Evolutionary conservation across 2,113 vertebrate species (phyloP).

Genomic region (Dissostichus mawsoni): DNA sequence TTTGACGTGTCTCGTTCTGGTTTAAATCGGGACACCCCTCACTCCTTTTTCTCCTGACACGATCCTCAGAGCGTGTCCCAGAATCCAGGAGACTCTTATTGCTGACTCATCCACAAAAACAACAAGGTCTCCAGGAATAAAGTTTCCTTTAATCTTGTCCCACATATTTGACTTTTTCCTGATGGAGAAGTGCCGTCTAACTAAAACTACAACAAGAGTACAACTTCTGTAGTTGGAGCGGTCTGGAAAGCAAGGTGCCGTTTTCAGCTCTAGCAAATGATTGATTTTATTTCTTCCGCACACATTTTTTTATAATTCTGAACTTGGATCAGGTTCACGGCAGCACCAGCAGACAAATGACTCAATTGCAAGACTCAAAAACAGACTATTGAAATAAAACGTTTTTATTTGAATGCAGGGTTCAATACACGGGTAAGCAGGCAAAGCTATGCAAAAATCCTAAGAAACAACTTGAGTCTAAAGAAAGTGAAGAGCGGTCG

Average conservation of each 20-base stretch:
- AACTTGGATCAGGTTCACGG: background rate
- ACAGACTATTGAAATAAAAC: too few relatives aligned
- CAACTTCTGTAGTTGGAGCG: background rate
- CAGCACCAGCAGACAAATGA: too few relatives aligned
- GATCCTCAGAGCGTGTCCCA: slow-evolving; percentile 43
- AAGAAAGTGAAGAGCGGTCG: too few relatives aligned
- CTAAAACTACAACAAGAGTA: background rate
- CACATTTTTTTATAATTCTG: background rate
- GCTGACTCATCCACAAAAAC: slow-evolving; percentile 58
- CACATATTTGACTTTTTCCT: slow-evolving; percentile 39
- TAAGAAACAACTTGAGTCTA: too few relatives aligned
- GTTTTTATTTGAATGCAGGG: too few relatives aligned
- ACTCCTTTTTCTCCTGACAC: slow-evolving; percentile 20
- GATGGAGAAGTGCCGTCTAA: slow-evolving; percentile 16
- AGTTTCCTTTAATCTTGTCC: slow-evolving; percentile 57
- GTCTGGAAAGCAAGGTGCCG: background rate
- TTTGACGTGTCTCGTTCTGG: slow-evolving; percentile 56
- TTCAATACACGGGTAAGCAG: too few relatives aligned
- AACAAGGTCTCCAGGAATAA: slow-evolving; percentile 61
- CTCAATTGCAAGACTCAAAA: too few relatives aligned
- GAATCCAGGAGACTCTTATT: slow-evolving; percentile 44
- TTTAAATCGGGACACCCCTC: slow-evolving; percentile 44
- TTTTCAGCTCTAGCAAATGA: slow-evolving; percentile 2
- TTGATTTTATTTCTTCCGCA: background rate
- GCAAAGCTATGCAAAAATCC: too few relatives aligned